phyloP scores from a whole-genome alignment of 2,113 vertebrate species.

The Ondatra zibethicus region DNA sequence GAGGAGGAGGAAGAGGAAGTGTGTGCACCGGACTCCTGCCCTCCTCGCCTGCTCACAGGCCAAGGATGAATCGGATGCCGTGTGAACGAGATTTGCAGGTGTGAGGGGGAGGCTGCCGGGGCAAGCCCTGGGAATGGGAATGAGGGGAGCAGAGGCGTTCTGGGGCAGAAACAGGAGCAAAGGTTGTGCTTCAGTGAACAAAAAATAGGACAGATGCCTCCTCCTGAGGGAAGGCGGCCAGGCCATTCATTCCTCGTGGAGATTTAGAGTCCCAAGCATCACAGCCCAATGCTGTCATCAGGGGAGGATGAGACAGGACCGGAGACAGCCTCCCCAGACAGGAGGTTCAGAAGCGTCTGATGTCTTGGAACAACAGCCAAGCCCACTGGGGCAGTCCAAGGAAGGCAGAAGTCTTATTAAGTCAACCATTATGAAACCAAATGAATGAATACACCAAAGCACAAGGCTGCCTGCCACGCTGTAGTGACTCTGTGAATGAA shows the following conservation, averaged over 20 bases:
- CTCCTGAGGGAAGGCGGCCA: slow-evolving; percentile 17
- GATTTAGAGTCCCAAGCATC: slow-evolving; percentile 47
- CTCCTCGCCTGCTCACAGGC: slow-evolving; percentile 57
- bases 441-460: background rate
- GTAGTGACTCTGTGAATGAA: background rate
- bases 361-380: background rate
- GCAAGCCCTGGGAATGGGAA: slow-evolving; percentile 58
- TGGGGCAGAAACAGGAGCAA: slow-evolving; percentile 62
- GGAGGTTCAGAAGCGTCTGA: background rate
- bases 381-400: background rate
- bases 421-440: background rate
- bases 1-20: slow-evolving; percentile 65
- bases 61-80: slow-evolving; percentile 55
- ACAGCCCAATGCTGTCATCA: background rate
- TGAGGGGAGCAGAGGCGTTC: slow-evolving; percentile 27
- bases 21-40: slow-evolving; percentile 43
- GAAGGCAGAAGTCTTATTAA: background rate
- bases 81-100: slow-evolving; percentile 74
- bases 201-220: slow-evolving; percentile 19
- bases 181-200: slow-evolving; percentile 60
- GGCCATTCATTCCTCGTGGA: slow-evolving; percentile 45
- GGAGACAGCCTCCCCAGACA: background rate
- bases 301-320: background rate
- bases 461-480: background rate
- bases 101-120: slow-evolving; percentile 72